Conservation (phyloP, 2,113 vertebrate genomes). For the Spilogale gracilis region DNA sequence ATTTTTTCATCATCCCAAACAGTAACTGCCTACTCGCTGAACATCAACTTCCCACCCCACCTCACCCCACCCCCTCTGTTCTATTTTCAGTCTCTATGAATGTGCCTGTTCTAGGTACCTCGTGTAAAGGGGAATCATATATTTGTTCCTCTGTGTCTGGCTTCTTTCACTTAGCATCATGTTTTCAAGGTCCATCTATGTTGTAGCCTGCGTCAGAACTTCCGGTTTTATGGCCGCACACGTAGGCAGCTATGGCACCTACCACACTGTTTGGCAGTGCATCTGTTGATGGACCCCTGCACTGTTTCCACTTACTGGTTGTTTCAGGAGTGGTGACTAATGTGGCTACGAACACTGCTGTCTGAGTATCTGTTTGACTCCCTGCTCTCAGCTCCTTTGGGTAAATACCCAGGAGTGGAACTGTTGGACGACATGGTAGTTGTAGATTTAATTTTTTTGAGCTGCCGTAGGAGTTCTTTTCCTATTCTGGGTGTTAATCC, state of each 20-base stretch:
- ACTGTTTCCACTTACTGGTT: background rate
- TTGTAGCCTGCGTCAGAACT: background rate
- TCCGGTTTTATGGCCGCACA: background rate
- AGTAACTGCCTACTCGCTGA: background rate
- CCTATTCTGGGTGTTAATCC: slow-evolving; percentile 14
- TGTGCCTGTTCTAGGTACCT: background rate
- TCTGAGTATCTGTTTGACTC: background rate
- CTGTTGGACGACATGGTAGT: background rate
- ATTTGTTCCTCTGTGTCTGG: background rate
- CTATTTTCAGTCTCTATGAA: background rate
- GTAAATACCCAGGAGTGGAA: background rate
- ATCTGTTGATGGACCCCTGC: background rate
- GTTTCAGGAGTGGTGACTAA: background rate
- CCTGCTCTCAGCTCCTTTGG: background rate
- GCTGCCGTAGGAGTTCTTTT: background rate
- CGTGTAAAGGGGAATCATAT: background rate
- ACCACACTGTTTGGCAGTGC: background rate
- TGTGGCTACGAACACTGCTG: background rate
- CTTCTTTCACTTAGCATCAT: background rate
- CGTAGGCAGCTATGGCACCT: background rate
- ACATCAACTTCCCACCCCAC: background rate
- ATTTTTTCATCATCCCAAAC: background rate
- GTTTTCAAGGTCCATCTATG: background rate
- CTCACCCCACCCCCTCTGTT: background rate
- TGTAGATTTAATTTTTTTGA: background rate